Base-by-base conservation (phyloP, 2,888 invertebrate genomes). In the Eupithecia inturbata region DNA sequence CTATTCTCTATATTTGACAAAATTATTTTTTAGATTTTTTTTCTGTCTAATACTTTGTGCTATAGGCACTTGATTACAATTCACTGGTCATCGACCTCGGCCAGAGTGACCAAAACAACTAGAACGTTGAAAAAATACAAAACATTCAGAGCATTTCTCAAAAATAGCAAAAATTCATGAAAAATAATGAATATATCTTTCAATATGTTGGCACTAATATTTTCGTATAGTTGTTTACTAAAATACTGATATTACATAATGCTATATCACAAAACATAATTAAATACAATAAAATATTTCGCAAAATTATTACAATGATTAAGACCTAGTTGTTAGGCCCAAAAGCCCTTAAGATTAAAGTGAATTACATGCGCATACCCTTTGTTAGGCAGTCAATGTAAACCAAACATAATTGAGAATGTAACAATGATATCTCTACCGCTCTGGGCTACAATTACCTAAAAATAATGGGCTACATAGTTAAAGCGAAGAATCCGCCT, bases 151-250 rank as follows among this genome's bases (percentile, higher is more conserved):
- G 22, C 31, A 36, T 36, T 64, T 66, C 66, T 66, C 66, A 66
- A 66, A 39, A 66, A 66, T 39, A 64, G n/a, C 36, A 39, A 14
- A 64, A 64, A 22, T 64, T n/a, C 39, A 39, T 39, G 53, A 53
- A n/a, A 45, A 68, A 57, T 57, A 68, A 53, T 68, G 16, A 64
- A 66, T 33, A 33, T 5, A 64, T 39, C 10, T 36, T 57, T 39
- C 6, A 36, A 33, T 39, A 49, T 16, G 22, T 77, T 77, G 77
- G 77, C 77, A 77, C 77, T 71, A 75, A 72, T 64, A 19, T 62
- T 57, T 67, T 45, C 33, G 70, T 63, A 70, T 74, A 71, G 67
- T 68, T 33, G 49, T 41, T 60, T 45, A 67, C 36, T 57, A 67
- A 72, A 75, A 75, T 74, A 74, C 69, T 75, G 72, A 57, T 68